Conservation (phyloP, 2,113 vertebrate species). For the Orcinus orca region DNA sequence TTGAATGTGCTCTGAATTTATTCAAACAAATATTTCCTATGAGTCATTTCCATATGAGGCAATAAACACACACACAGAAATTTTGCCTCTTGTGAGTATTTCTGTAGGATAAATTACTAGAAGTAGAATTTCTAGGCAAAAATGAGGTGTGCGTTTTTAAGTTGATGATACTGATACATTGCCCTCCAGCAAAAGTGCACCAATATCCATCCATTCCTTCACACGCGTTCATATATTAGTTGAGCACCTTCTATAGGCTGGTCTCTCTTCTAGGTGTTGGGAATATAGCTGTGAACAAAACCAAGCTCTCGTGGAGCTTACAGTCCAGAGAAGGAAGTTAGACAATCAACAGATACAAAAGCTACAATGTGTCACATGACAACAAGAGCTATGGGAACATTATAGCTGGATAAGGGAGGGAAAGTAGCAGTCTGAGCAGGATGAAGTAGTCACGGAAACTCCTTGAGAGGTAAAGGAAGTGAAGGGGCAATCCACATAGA, state of each 20-base stretch:
- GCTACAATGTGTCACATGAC: accelerated
- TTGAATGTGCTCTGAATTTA: background rate
- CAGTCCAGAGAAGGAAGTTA: background rate
- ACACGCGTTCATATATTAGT: background rate
- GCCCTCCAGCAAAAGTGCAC: background rate
- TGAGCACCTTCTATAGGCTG: background rate
- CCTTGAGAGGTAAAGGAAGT: background rate
- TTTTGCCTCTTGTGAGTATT: background rate
- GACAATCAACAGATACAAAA: background rate
- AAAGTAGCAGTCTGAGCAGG: too few relatives aligned
- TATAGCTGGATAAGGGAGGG: too few relatives aligned
- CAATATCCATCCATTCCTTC: background rate
- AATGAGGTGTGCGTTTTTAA: background rate
- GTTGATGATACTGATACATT: background rate
- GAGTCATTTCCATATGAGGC: background rate
- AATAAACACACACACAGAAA: background rate
- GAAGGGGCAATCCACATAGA: background rate
- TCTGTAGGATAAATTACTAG: background rate
- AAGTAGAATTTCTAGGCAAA: background rate
- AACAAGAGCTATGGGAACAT: background rate
- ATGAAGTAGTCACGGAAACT: background rate
- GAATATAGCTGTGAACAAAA: background rate
- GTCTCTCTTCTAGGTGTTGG: background rate
- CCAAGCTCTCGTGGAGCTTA: accelerated
- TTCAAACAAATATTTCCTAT: background rate